Conservation (phyloP, 92 coral and sea anemone genomes). For the Metridium senile region DNA sequence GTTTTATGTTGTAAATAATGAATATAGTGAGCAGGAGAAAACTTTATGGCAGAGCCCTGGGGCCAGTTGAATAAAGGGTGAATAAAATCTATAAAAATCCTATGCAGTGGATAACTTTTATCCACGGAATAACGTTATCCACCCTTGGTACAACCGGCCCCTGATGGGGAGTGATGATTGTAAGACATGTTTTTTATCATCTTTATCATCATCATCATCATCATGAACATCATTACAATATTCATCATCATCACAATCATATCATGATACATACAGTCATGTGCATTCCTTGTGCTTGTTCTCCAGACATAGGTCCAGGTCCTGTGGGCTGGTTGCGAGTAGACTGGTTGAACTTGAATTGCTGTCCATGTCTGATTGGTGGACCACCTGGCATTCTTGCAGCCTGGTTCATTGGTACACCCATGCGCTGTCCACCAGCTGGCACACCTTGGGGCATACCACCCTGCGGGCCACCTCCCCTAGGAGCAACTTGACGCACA, state of each 20-base stretch:
- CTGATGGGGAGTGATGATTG: neutral
- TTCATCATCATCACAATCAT: neutral
- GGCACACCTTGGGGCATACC: conserved; percentile 54
- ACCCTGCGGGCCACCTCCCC: conserved; percentile 61
- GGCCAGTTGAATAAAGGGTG: neutral
- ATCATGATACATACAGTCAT: conserved; percentile 48
- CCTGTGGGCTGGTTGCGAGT: conserved; percentile 81
- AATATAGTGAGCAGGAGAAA: too few species aligned
- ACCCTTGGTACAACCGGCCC: neutral
- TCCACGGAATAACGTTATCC: neutral
- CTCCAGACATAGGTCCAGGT: conserved; percentile 55
- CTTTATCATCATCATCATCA: neutral
- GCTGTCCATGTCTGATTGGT: conserved; percentile 40
- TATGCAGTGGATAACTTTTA: neutral
- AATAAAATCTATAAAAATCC: neutral
- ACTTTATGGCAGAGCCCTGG: too few species aligned
- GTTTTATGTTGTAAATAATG: too few species aligned
- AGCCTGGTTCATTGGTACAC: conserved; percentile 43
- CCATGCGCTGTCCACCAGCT: conserved; percentile 61
- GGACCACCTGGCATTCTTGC: conserved; percentile 37
- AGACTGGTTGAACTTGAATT: conserved; percentile 72
- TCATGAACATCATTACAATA: neutral
- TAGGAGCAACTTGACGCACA: conserved; percentile 74
- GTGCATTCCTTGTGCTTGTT: conserved; percentile 59
- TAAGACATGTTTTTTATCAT: neutral